These are phyloP conservation scores for Zele albiditarsus DNA, from an alignment of 2,888 invertebrate genomes.

Conservation along the genomic window DNA sequence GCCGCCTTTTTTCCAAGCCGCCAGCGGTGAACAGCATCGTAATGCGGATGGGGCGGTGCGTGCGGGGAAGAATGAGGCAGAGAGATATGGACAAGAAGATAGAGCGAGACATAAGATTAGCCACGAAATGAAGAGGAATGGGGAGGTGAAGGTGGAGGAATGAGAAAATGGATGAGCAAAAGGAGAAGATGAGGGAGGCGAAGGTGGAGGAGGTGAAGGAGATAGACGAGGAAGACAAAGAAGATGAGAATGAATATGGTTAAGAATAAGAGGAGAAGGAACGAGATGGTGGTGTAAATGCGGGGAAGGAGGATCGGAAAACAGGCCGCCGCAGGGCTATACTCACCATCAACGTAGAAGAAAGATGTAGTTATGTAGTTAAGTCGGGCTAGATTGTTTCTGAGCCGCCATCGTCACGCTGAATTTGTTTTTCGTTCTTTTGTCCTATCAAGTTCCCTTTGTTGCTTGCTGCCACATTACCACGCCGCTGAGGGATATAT, in stretches of 20 bases:
- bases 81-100: constrained; percentile 32
- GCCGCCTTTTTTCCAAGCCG: constrained; percentile 72
- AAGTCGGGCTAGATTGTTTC: constrained; percentile 64
- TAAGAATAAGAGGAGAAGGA: constrained; percentile 29
- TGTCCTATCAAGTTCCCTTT: constrained; percentile 16
- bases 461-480: constrained; percentile 20
- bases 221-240: constrained; percentile 41
- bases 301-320: constrained; percentile 42
- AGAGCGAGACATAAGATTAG: constrained; percentile 39
- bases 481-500: constrained; percentile 4
- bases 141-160: constrained; percentile 48
- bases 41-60: constrained; percentile 61
- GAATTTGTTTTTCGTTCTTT: constrained; percentile 51
- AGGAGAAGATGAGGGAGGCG: constrained; percentile 37
- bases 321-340: constrained; percentile 32
- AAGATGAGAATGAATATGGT: background rate
- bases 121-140: constrained; percentile 43
- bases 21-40: constrained; percentile 61
- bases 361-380: constrained; percentile 71
- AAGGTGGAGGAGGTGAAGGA: constrained; percentile 28
- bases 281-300: constrained; percentile 40
- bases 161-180: constrained; percentile 43
- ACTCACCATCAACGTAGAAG: constrained; percentile 62
- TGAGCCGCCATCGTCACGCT: constrained; percentile 65
- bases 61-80: constrained; percentile 33